phyloP scores from a whole-genome alignment of 1,140 invertebrate genomes.

The Apis mellifera region DNA sequence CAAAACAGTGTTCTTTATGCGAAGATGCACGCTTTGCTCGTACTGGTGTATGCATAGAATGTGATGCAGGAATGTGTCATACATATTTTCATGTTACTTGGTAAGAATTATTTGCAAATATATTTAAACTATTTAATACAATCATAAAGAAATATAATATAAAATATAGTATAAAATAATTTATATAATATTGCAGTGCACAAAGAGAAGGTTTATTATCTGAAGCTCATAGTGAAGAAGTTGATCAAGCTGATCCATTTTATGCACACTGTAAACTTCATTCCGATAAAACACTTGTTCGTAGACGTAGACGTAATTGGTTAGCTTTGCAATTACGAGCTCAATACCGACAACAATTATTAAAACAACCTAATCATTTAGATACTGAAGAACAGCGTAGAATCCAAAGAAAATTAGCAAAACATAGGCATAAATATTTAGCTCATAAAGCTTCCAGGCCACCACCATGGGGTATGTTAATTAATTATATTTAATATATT shows the following conservation, averaged over 20 bases:
- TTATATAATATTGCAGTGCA: constrained; percentile 84
- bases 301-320: constrained; percentile 92
- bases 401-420: constrained; percentile 89
- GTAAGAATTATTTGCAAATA: constrained; percentile 81
- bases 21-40: constrained; percentile 92
- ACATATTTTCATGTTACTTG: constrained; percentile 99
- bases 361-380: constrained; percentile 81
- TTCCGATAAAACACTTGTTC: constrained; percentile 91
- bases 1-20: constrained; percentile 93
- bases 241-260: constrained; percentile 97
- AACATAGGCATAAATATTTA: constrained; percentile 89
- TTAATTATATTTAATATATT: constrained; percentile 15
- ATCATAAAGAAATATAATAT: not conserved
- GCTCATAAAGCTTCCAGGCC: constrained; percentile 88
- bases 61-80: constrained; percentile 98
- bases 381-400: constrained; percentile 86
- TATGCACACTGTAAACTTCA: constrained; percentile 98
- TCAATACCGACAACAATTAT: constrained; percentile 84
- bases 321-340: constrained; percentile 92
- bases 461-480: constrained; percentile 90
- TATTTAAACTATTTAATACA: not conserved
- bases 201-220: constrained; percentile 95
- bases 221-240: constrained; percentile 96
- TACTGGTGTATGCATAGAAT: constrained; percentile 97
- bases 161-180: not conserved